Evolutionary conservation across 2,888 invertebrate species (phyloP).

Genomic region (Acanthopleura granulata): DNA sequence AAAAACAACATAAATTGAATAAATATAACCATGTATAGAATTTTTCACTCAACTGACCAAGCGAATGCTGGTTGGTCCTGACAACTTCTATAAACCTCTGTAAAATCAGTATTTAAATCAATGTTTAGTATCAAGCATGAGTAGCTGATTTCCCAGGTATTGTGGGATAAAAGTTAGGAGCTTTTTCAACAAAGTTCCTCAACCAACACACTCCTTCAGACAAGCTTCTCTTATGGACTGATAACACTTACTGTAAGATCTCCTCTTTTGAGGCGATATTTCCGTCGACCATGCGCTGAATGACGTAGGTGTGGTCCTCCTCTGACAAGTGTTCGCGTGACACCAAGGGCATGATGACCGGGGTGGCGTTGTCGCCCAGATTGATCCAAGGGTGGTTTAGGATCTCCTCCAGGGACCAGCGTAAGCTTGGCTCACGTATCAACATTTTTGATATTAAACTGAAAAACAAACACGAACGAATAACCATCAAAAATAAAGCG

Average conservation of each 20-base stretch:
- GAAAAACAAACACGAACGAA: conserved; percentile 23
- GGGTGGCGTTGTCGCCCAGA: conserved; percentile 38
- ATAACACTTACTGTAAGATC: conserved; percentile 82
- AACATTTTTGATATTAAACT: conserved; percentile 94
- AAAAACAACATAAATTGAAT: no score
- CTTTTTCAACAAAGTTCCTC: no score
- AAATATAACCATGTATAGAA: no score
- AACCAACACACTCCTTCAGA: background rate
- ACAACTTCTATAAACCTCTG: no score
- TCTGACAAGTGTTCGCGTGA: conserved; percentile 91
- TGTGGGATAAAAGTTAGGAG: no score
- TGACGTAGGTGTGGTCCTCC: conserved; percentile 90
- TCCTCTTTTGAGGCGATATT: conserved; percentile 94
- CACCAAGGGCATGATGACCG: conserved; percentile 78
- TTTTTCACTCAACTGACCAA: no score
- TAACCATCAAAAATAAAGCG: no score
- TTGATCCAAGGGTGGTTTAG: conserved; percentile 84
- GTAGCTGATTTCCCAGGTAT: no score
- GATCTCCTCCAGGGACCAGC: conserved; percentile 90
- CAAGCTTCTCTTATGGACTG: background rate
- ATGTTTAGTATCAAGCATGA: no score
- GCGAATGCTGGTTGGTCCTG: no score
- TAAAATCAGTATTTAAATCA: no score
- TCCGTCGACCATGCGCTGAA: conserved; percentile 97
- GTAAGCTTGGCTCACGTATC: conserved; percentile 90